These are phyloP conservation scores for Shargacucullia verbasci DNA, from an alignment of 2,888 invertebrate genomes.

Conservation along the genomic window DNA sequence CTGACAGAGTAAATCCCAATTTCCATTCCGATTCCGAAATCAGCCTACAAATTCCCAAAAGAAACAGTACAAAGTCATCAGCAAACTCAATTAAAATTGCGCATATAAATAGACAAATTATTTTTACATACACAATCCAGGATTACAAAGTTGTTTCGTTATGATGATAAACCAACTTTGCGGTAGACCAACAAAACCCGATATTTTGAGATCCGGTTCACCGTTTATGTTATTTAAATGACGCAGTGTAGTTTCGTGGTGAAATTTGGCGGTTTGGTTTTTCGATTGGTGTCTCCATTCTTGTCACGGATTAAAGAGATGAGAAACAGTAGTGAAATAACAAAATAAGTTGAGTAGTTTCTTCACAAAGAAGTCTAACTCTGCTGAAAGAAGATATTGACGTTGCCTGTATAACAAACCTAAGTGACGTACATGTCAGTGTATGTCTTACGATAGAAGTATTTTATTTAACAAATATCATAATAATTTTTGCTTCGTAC, in stretches of 20 bases:
- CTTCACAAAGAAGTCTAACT: too few relatives aligned
- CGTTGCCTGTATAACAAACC: too few relatives aligned
- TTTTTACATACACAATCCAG: conserved; percentile 51
- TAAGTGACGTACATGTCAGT: too few relatives aligned
- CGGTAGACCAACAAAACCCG: conserved; percentile 39
- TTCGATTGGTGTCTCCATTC: background rate
- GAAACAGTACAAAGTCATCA: conserved; percentile 40
- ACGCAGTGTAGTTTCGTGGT: conserved; percentile 18
- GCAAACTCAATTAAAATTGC: conserved; percentile 51
- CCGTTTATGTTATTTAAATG: conserved; percentile 50
- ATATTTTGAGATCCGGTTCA: conserved; percentile 43
- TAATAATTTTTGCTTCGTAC: too few relatives aligned
- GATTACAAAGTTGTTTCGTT: conserved; percentile 61
- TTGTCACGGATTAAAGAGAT: too few relatives aligned
- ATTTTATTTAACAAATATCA: too few relatives aligned
- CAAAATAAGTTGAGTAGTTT: too few relatives aligned
- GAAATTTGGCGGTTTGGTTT: conserved; percentile 5
- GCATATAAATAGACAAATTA: conserved; percentile 59
- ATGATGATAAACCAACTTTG: conserved; percentile 52
- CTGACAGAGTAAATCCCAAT: conserved; percentile 25
- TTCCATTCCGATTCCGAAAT: conserved; percentile 38
- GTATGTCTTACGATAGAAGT: too few relatives aligned
- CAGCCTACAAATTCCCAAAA: conserved; percentile 40
- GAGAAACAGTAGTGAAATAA: too few relatives aligned
- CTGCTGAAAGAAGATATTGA: too few relatives aligned